A percentile compares a stretch with the other conserved stretches of the same genome.
phyloP scores from a whole-genome alignment of 1,140 invertebrate genomes.

The Drosophila repleta region DNA sequence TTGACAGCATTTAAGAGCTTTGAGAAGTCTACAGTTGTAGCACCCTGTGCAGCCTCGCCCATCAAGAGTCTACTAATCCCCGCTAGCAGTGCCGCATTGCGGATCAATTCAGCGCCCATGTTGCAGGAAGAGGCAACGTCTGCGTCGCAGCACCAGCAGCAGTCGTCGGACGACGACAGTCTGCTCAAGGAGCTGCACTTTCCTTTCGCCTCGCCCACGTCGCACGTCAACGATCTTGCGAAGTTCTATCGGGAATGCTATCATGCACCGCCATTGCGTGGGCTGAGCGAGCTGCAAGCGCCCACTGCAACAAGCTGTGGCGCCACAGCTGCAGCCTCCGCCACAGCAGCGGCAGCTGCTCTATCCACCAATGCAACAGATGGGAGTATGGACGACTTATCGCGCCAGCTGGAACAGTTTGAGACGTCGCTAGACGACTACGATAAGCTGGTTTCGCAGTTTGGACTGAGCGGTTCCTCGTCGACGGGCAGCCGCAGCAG shows the following conservation, averaged over 20 bases:
- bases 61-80: slow-evolving; percentile 76
- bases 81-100: slow-evolving; percentile 52
- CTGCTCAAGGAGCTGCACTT: slow-evolving; percentile 84
- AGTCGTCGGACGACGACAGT: slow-evolving; percentile 68
- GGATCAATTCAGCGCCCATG: slow-evolving; percentile 60
- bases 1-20: slow-evolving; percentile 74
- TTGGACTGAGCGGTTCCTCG: slow-evolving; percentile 85
- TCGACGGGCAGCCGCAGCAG: slow-evolving; percentile 80
- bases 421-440: slow-evolving; percentile 90
- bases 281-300: slow-evolving; percentile 86
- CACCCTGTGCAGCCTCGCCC: slow-evolving; percentile 55
- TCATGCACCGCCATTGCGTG: slow-evolving; percentile 88
- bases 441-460: slow-evolving; percentile 88
- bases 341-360: slow-evolving; percentile 31
- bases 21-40: slow-evolving; percentile 50
- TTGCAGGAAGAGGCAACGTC: slow-evolving; percentile 25
- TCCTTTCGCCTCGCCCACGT: slow-evolving; percentile 86
- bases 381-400: slow-evolving; percentile 87
- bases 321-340: slow-evolving; percentile 84
- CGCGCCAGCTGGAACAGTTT: slow-evolving; percentile 89
- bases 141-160: slow-evolving; percentile 1
- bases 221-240: slow-evolving; percentile 87
- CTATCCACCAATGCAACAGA: slow-evolving; percentile 42
- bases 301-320: slow-evolving; percentile 39
- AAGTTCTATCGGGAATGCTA: slow-evolving; percentile 92